Percentiles rank a stretch among this genome's conserved stretches.
These are phyloP conservation scores for Telmatochromis bifrenatus DNA, from an alignment of 2,113 vertebrate genomes.

Conservation along the genomic window DNA sequence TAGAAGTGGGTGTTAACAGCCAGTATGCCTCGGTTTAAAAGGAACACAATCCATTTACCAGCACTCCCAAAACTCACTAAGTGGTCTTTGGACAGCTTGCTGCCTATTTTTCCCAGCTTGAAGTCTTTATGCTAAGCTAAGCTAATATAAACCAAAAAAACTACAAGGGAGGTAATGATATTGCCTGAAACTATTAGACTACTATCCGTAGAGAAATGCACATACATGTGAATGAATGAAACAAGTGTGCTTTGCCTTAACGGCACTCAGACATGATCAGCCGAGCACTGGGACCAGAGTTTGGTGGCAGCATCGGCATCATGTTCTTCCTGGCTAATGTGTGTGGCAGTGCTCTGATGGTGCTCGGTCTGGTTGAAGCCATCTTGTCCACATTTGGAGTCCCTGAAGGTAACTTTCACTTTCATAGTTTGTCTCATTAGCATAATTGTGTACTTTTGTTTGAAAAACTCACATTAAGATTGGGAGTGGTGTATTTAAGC, in stretches of 20 bases:
- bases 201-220: background rate
- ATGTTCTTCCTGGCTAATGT: constrained; percentile 93
- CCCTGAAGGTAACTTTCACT: constrained; percentile 62
- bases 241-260: constrained; percentile 44
- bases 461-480: background rate
- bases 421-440: background rate
- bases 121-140: background rate
- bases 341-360: constrained; percentile 81
- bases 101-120: background rate
- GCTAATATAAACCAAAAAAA: background rate
- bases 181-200: background rate
- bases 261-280: constrained; percentile 84
- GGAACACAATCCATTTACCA: background rate
- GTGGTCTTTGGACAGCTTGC: background rate
- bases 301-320: constrained; percentile 87
- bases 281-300: constrained; percentile 85
- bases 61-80: background rate
- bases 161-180: background rate
- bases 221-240: background rate
- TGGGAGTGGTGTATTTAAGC: background rate
- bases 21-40: background rate
- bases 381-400: constrained; percentile 79
- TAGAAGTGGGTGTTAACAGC: background rate
- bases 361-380: constrained; percentile 86
- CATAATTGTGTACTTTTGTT: background rate